Percentiles rank a stretch among this genome's conserved stretches.
phyloP scores from a whole-genome alignment of 2,888 invertebrate genomes.

The Elmis aenea region DNA sequence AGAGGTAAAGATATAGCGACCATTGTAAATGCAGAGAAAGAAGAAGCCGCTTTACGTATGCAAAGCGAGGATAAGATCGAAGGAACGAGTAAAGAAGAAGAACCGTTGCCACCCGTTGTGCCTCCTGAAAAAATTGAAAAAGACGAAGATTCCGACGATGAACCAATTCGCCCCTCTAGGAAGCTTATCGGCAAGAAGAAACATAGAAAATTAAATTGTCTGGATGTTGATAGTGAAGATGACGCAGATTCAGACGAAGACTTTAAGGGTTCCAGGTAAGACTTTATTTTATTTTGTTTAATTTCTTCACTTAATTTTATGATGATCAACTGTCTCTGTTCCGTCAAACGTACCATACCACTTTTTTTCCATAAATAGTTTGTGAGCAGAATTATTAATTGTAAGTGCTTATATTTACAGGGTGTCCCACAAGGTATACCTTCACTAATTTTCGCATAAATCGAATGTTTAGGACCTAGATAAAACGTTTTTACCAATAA shows the following conservation, averaged over 20 bases:
- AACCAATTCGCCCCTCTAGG: constrained; percentile 37
- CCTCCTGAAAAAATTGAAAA: constrained; percentile 21
- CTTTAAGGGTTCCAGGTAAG: constrained; percentile 76
- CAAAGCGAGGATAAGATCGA: not conserved
- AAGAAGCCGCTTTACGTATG: constrained; percentile 36
- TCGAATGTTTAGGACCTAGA: too few species aligned
- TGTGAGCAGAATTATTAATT: too few species aligned
- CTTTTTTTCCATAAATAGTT: too few species aligned
- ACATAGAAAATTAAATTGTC: constrained; percentile 69
- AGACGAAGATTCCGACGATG: constrained; percentile 40
- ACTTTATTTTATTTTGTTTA: constrained; percentile 27
- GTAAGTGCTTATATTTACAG: too few species aligned
- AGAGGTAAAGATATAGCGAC: constrained; percentile 91
- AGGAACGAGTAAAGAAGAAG: constrained; percentile 13
- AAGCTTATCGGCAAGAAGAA: constrained; percentile 53
- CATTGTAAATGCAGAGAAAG: constrained; percentile 73
- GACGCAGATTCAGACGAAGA: constrained; percentile 85
- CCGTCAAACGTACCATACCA: too few species aligned
- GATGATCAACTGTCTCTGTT: too few species aligned
- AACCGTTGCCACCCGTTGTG: constrained; percentile 23
- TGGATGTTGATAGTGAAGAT: constrained; percentile 76
- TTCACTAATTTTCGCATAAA: too few species aligned
- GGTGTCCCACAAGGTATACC: too few species aligned
- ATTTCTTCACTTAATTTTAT: constrained; percentile 7
- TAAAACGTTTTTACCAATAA: too few species aligned